A percentile compares a stretch with the other conserved stretches of the same genome.
These are phyloP conservation scores for Aphidoletes aphidimyza DNA, from an alignment of 2,888 invertebrate species.

Conservation along the genomic window DNA sequence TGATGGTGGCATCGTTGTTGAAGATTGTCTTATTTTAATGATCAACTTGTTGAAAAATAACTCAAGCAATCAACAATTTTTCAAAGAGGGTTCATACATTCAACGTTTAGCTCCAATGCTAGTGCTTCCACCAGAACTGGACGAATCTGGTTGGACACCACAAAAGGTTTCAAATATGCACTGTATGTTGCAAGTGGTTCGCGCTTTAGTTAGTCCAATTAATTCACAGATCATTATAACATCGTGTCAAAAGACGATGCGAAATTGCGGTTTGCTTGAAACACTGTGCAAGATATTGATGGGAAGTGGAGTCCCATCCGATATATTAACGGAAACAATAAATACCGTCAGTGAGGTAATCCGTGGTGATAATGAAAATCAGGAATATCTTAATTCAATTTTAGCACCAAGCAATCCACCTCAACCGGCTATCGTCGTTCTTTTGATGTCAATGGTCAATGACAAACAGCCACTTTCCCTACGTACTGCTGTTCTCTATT, in stretches of 20 bases:
- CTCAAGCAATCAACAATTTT: constrained; percentile 97
- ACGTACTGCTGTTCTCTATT: constrained; percentile 95
- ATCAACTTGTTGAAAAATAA: constrained; percentile 94
- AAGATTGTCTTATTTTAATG: constrained; percentile 94
- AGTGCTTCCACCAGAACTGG: constrained; percentile 75
- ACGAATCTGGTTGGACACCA: constrained; percentile 86
- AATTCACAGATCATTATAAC: constrained; percentile 85
- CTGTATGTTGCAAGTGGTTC: constrained; percentile 88
- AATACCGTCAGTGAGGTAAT: constrained; percentile 95
- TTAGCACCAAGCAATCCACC: constrained; percentile 94
- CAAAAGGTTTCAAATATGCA: constrained; percentile 96
- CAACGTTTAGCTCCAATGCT: constrained; percentile 92
- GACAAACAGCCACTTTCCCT: constrained; percentile 93
- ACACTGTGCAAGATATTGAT: constrained; percentile 90
- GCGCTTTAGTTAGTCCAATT: constrained; percentile 92
- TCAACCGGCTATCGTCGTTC: constrained; percentile 90
- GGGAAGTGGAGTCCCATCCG: constrained; percentile 96
- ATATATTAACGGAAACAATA: constrained; percentile 95
- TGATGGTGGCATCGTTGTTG: constrained; percentile 97
- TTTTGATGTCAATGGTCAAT: constrained; percentile 98
- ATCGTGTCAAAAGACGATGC: constrained; percentile 90
- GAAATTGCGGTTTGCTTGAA: constrained; percentile 82
- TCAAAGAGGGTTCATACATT: constrained; percentile 97
- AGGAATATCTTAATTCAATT: constrained; percentile 89
- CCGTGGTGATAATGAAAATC: constrained; percentile 85